These are phyloP conservation scores for Rhodinocichla rosea DNA, from an alignment of 2,113 vertebrate genomes.

Conservation along the genomic window DNA sequence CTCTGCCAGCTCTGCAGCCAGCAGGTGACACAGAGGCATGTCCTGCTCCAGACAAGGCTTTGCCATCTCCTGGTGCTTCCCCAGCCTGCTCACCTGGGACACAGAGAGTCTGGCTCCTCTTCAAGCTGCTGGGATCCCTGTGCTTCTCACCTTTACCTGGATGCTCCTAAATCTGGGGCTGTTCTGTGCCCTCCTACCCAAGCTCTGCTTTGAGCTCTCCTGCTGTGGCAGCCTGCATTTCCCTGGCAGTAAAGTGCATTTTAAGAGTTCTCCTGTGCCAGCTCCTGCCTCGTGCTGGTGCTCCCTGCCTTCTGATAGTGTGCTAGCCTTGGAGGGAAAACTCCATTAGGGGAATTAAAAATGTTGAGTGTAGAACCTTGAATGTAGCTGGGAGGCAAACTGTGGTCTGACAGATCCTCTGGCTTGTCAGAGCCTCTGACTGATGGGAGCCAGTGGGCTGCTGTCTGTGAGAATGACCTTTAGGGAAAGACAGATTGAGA, in stretches of 20 bases:
- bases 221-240: not conserved
- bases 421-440: constrained; percentile 40
- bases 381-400: not conserved
- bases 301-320: not conserved
- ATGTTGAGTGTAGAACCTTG: not conserved
- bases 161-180: not conserved
- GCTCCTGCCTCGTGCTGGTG: not conserved
- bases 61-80: not conserved
- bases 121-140: not conserved
- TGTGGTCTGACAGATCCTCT: constrained; percentile 4
- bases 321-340: not conserved
- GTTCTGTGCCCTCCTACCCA: not conserved
- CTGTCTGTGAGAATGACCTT: constrained; percentile 30
- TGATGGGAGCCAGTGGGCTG: constrained; percentile 13
- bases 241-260: not conserved
- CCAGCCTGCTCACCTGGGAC: not conserved
- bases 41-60: not conserved
- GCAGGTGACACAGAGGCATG: not conserved
- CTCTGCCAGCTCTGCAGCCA: not conserved
- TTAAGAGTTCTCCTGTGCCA: not conserved
- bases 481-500: constrained; percentile 14
- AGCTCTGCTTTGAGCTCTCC: not conserved
- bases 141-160: not conserved
- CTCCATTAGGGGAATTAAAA: not conserved
- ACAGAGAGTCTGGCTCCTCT: not conserved